phyloP scores from a whole-genome alignment of 1,140 invertebrate species.

The Patella vulgata region DNA sequence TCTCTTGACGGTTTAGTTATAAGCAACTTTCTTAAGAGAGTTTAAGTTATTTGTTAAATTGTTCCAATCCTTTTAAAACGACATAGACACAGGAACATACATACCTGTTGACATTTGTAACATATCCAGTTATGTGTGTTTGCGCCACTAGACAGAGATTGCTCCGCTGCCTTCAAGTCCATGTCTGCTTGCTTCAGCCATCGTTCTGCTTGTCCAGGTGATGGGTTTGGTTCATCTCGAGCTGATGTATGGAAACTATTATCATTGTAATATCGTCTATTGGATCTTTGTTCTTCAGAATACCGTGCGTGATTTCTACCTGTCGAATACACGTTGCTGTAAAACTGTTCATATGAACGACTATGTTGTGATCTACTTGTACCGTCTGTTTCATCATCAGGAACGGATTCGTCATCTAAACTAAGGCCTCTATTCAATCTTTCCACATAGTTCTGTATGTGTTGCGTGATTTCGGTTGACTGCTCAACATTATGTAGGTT shows the following conservation, averaged over 20 bases:
- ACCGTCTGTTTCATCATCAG: constrained; percentile 14
- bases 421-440: constrained; percentile 33
- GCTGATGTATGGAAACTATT: not conserved
- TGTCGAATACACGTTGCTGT: constrained; percentile 9
- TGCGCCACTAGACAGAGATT: constrained; percentile 1
- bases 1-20: no score
- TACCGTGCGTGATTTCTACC: not conserved
- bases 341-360: not conserved
- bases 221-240: constrained; percentile 15
- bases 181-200: constrained; percentile 44
- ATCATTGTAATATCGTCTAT: not conserved
- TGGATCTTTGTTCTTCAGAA: not conserved
- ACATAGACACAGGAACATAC: no score
- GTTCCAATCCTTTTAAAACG: no score
- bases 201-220: constrained; percentile 27
- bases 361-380: not conserved
- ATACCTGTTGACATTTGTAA: constrained; percentile 49
- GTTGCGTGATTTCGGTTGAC: constrained; percentile 47
- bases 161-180: constrained; percentile 32
- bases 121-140: constrained; percentile 44
- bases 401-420: constrained; percentile 7
- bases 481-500: constrained; percentile 50
- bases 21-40: no score
- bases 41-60: no score
- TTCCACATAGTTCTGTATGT: constrained; percentile 31